Percentiles rank a stretch among this genome's conserved stretches.
phyloP scores from a whole-genome alignment of 2,797 vertebrate species.

The Caiman crocodilus region DNA sequence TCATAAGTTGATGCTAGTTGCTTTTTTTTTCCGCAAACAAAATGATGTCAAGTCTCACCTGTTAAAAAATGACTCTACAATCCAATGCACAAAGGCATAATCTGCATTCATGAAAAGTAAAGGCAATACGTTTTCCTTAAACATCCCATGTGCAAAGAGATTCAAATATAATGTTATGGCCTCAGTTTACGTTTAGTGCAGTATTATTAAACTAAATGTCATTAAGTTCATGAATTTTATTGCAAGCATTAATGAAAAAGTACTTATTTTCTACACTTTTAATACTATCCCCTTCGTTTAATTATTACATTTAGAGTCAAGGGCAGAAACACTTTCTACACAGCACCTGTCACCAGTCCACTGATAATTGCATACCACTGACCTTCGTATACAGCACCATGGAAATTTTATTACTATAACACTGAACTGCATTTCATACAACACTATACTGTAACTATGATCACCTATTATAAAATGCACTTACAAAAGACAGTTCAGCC shows the following conservation, averaged over 20 bases:
- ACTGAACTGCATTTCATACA: slow-evolving; percentile 77
- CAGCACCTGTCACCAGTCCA: slow-evolving; percentile 81
- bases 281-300: slow-evolving; percentile 55
- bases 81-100: slow-evolving; percentile 40
- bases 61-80: slow-evolving; percentile 46
- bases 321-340: slow-evolving; percentile 83
- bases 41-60: slow-evolving; percentile 33
- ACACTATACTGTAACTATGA: slow-evolving; percentile 83
- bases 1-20: slow-evolving; percentile 10
- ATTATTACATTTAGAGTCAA: slow-evolving; percentile 57
- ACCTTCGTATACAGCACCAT: slow-evolving; percentile 84
- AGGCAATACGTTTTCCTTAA: slow-evolving; percentile 10
- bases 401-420: slow-evolving; percentile 89
- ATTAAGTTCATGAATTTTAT: slow-evolving; percentile 15
- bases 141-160: slow-evolving; percentile 22
- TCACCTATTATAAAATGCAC: slow-evolving; percentile 72
- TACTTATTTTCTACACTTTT: slow-evolving; percentile 15
- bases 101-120: slow-evolving; percentile 51
- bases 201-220: slow-evolving; percentile 50
- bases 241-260: neutral
- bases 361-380: slow-evolving; percentile 86
- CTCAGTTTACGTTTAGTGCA: neutral
- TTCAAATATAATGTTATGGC: slow-evolving; percentile 32
- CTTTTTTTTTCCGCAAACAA: slow-evolving; percentile 56
- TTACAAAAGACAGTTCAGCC: slow-evolving; percentile 78